These are phyloP conservation scores for Malurus leucopterus DNA, from an alignment of 2,797 vertebrate genomes.

Conservation along the genomic window DNA sequence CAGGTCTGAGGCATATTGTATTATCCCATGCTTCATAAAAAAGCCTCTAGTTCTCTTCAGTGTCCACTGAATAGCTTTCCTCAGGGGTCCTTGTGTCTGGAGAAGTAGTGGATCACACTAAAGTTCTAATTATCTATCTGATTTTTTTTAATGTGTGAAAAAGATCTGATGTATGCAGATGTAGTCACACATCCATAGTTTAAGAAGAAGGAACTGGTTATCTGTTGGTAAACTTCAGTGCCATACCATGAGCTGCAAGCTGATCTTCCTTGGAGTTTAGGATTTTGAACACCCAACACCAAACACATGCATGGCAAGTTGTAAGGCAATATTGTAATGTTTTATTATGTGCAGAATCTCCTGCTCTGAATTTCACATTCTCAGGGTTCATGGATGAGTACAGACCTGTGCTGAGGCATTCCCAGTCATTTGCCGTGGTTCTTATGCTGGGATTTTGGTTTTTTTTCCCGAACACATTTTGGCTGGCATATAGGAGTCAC, in stretches of 20 bases:
- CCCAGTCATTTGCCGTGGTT: neutral
- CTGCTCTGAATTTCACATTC: neutral
- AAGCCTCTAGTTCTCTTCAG: neutral
- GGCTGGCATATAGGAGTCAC: neutral
- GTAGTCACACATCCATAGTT: neutral
- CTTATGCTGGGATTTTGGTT: rapidly evolving
- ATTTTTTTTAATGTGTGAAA: neutral
- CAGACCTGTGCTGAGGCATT: neutral
- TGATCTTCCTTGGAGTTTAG: neutral
- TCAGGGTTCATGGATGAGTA: neutral
- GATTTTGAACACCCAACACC: neutral
- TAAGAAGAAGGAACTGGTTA: neutral
- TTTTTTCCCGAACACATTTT: neutral
- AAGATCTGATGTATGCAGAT: neutral
- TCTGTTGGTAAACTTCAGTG: neutral
- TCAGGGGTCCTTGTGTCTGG: neutral
- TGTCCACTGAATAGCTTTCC: neutral
- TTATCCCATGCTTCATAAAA: neutral
- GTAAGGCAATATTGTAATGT: neutral
- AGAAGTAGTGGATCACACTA: neutral
- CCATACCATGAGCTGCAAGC: neutral
- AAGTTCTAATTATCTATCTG: neutral
- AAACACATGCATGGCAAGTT: neutral
- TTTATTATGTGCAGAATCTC: neutral
- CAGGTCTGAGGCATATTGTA: neutral